Conservation (phyloP, 2,888 invertebrate genomes). For the Torymus auratus region DNA sequence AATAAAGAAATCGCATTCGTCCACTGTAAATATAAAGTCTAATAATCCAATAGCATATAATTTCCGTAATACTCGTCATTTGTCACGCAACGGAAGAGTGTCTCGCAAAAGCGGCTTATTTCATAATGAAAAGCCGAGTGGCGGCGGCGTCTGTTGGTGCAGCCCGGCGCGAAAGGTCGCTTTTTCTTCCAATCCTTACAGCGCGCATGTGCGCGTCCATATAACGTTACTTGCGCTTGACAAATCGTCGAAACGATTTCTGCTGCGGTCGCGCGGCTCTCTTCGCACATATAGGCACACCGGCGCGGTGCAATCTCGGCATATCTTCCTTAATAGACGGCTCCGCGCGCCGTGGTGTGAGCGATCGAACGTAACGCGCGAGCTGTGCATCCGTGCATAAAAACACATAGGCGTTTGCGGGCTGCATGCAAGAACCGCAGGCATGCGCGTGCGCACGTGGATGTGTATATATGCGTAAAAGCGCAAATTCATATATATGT, state of each 20-base stretch:
- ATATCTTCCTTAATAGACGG: conserved; percentile 32
- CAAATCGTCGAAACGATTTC: conserved; percentile 26
- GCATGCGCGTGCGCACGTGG: not conserved
- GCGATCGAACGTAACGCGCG: conserved; percentile 41
- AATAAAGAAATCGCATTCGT: no score
- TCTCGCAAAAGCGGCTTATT: conserved; percentile 23
- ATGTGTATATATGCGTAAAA: no score
- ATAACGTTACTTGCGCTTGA: not conserved
- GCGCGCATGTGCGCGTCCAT: not conserved
- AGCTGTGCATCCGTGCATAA: not conserved
- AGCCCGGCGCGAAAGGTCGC: conserved; percentile 34
- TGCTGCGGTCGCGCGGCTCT: conserved; percentile 3
- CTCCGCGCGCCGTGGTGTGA: not conserved
- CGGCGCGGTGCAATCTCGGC: conserved; percentile 23
- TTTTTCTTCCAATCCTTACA: conserved; percentile 16
- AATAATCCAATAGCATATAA: conserved; percentile 23
- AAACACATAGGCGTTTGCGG: not conserved
- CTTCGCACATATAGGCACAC: not conserved
- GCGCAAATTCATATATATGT: no score
- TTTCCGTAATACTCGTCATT: conserved; percentile 27
- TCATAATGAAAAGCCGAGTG: conserved; percentile 18
- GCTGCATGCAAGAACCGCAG: not conserved
- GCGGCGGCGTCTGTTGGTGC: not conserved
- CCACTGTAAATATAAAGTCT: not conserved
- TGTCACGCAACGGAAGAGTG: conserved; percentile 31